Percentiles rank a stretch among this genome's conserved stretches.
Evolutionary conservation across 2,113 vertebrate species (phyloP).

Genomic region (Syrrhaptes paradoxus): DNA sequence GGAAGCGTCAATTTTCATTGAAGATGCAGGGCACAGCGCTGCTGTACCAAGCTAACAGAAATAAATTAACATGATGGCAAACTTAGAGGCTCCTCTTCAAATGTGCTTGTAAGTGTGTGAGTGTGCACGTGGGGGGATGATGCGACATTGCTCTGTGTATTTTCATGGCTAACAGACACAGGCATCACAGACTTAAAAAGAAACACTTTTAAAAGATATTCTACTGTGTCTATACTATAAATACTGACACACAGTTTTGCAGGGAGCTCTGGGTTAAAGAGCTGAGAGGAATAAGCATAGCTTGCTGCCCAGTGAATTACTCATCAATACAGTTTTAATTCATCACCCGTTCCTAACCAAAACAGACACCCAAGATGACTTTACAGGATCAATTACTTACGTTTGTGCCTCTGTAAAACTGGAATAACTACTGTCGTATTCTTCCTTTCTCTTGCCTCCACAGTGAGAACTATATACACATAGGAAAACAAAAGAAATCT

Average conservation of each 20-base stretch:
- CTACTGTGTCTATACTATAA: conserved; percentile 20
- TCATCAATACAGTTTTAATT: not conserved
- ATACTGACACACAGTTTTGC: not conserved
- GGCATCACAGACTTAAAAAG: conserved; percentile 12
- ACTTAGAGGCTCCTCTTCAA: conserved; percentile 58
- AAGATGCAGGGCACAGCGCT: conserved; percentile 26
- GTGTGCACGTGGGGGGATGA: not conserved
- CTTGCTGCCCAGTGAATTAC: conserved; percentile 32
- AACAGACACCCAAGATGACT: not conserved
- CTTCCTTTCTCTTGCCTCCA: not conserved
- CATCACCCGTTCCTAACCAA: not conserved
- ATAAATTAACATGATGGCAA: conserved; percentile 68
- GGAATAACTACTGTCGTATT: not conserved
- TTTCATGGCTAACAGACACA: not conserved
- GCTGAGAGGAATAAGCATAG: not conserved
- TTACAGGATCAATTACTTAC: not conserved
- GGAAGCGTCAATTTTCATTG: conserved; percentile 69
- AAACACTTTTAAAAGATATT: conserved; percentile 14
- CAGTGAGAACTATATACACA: not conserved
- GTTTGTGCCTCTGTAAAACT: not conserved
- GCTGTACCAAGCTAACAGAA: conserved; percentile 51
- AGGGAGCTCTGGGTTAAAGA: conserved; percentile 1
- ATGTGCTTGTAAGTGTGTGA: not conserved
- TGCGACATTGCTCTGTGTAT: not conserved
- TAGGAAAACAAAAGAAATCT: not conserved